Evolutionary conservation across 1,140 invertebrate genomes (phyloP).

Genomic region (Penaeus indicus): DNA sequence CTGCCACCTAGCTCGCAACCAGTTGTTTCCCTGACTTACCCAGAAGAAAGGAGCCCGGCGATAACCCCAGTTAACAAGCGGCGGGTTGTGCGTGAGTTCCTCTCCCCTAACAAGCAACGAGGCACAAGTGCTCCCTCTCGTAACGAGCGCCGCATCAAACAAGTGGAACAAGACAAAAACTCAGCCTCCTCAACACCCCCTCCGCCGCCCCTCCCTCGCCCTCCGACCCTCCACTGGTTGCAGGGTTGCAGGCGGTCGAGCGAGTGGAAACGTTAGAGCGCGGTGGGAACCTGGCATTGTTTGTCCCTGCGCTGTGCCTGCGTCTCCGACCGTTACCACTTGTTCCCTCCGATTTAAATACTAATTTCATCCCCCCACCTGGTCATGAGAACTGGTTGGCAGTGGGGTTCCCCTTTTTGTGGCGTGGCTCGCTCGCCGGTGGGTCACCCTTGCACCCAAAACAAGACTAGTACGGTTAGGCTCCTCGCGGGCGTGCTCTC

Average conservation of each 20-base stretch:
- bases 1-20: no score
- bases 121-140: no score
- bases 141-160: no score
- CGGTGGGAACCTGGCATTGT: slow-evolving; percentile 47
- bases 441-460: not conserved
- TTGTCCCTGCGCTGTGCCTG: not conserved
- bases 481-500: not conserved
- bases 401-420: slow-evolving; percentile 33
- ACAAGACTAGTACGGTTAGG: not conserved
- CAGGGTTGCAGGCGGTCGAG: slow-evolving; percentile 26
- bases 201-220: not conserved
- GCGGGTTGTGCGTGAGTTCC: no score
- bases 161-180: no score
- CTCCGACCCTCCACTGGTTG: not conserved
- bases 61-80: no score
- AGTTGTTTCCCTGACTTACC: no score
- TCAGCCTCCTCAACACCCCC: no score
- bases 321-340: slow-evolving; percentile 52
- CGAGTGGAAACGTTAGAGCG: slow-evolving; percentile 38
- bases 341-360: slow-evolving; percentile 56
- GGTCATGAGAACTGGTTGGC: slow-evolving; percentile 45
- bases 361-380: slow-evolving; percentile 55
- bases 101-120: no score
- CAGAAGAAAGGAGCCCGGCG: no score
- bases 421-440: not conserved